Base-by-base conservation (phyloP, 1,140 invertebrate species). In the Littorina saxatilis region DNA sequence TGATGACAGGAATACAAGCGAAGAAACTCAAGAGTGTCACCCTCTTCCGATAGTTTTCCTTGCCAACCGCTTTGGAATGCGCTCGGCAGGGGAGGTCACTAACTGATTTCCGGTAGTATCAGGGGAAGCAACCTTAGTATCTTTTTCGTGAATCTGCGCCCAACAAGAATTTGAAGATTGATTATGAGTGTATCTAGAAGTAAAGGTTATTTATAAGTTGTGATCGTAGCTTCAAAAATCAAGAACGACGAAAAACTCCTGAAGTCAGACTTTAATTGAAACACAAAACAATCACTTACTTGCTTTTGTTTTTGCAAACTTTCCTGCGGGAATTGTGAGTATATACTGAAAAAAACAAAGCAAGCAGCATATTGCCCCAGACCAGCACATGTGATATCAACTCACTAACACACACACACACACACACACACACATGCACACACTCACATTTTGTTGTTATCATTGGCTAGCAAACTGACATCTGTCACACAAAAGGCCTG, bases 41-140 rank as follows among this genome's bases (percentile, higher is more conserved):
- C n/a, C n/a, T n/a, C n/a, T n/a, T 35, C 29, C 13, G 27, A 73
- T 73, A 23, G 70, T 73, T 73, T 73, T 47, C 43, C 70, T 73
- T 73, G 70, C 70, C 70, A 73, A 73, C 70, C 70, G 50, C 70
- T 73, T 23, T n/a, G 70, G 70, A 73, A 73, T 73, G 70, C 35
- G 70, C 70, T 50, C 11, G 39, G n/a, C n/a, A 73, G 29, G 70
- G 70, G 39, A 23, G 50, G 70, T 39, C 39, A 27, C 15, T 2
- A 9, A 0, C 61, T 7, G 13, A 32, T 7, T 13, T 63, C 29
- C 29, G 9, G 29, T 27, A 29, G 2, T 11, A 0, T 32, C 27
- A 63, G 29, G 7, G 61, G 61, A 63, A 15, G 61, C 29, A 63
- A 63, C 15, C n/a, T 27, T 15, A 63, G 13, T 11, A 0, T 66